Evolutionary conservation across 2,113 vertebrate genomes (phyloP).

Genomic region (Acrocephalus arundinaceus): DNA sequence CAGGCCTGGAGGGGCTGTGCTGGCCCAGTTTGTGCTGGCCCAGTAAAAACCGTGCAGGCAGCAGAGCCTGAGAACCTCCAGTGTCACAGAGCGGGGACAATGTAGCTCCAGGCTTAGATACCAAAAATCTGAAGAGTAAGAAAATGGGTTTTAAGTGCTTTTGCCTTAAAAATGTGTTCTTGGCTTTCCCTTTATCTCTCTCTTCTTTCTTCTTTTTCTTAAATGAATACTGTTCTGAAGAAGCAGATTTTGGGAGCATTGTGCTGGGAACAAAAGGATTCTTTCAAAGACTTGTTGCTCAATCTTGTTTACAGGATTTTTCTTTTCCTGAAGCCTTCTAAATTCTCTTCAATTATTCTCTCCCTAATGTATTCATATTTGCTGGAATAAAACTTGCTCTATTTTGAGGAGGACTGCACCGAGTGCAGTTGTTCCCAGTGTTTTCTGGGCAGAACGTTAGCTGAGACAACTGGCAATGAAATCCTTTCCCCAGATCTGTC

Average conservation of each 20-base stretch:
- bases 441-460: neutral
- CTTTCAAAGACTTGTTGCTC: slow-evolving; percentile 58
- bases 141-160: neutral
- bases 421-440: neutral
- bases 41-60: neutral
- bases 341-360: slow-evolving; percentile 23
- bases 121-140: neutral
- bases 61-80: neutral
- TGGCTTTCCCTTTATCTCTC: slow-evolving; percentile 3
- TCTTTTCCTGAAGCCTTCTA: slow-evolving; percentile 8
- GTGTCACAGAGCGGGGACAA: neutral
- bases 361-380: slow-evolving; percentile 17
- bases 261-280: slow-evolving; percentile 59
- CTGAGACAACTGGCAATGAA: neutral
- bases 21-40: neutral
- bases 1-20: neutral
- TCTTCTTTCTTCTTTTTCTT: neutral
- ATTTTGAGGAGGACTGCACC: neutral
- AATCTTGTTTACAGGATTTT: slow-evolving; percentile 35
- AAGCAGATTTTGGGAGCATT: slow-evolving; percentile 57
- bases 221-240: slow-evolving; percentile 43
- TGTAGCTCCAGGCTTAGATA: neutral
- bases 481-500: neutral
- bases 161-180: slow-evolving; percentile 33
- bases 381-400: neutral